Evolutionary conservation across 2,113 vertebrate species (phyloP).

Genomic region (Copsychus sechellarum): DNA sequence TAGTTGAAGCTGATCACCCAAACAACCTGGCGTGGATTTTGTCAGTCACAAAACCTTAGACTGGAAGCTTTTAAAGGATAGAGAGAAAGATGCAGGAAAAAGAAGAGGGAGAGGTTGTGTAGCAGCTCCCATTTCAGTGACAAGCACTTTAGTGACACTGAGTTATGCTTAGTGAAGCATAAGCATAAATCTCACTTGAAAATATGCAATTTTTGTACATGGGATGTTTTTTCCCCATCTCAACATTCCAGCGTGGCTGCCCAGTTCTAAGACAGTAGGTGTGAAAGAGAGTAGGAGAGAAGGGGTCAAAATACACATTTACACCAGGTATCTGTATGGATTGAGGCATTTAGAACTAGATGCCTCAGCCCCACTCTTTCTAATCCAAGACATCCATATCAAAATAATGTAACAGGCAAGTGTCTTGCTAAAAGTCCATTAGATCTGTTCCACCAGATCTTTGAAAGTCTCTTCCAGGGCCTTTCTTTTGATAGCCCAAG

Average conservation of each 20-base stretch:
- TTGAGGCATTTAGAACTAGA: not conserved
- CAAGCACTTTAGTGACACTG: not conserved
- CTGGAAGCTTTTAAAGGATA: not conserved
- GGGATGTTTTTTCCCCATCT: not conserved
- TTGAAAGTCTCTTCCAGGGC: not conserved
- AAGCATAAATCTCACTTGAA: not conserved
- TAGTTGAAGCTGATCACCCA: not conserved
- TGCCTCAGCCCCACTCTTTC: not conserved
- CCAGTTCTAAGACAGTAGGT: not conserved
- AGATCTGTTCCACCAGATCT: not conserved
- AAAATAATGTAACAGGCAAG: not conserved
- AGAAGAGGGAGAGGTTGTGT: fast-evolving
- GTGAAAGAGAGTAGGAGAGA: not conserved
- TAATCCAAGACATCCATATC: not conserved
- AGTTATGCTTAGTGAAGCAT: not conserved
- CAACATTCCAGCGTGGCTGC: not conserved
- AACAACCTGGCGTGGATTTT: not conserved
- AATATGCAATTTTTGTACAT: not conserved
- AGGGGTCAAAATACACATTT: not conserved
- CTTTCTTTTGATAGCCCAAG: not conserved
- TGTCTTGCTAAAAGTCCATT: not conserved
- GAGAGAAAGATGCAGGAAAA: not conserved
- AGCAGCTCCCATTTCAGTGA: not conserved
- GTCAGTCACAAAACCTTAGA: not conserved
- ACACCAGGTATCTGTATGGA: not conserved